Evolutionary conservation across 2,888 invertebrate genomes (phyloP).

Genomic region (Epicampocera succincta): DNA sequence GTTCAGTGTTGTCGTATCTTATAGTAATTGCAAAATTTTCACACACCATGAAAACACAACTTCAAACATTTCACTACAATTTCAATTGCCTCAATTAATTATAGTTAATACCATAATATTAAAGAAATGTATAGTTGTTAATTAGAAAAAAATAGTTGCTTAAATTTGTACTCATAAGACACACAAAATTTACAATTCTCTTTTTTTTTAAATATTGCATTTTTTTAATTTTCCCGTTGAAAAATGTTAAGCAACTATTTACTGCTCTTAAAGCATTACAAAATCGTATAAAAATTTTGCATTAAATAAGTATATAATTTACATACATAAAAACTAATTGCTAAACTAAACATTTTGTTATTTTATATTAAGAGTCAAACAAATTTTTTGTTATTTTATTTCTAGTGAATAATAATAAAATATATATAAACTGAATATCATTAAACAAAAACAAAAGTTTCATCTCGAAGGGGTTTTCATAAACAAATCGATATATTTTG

Average conservation of each 20-base stretch:
- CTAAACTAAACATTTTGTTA: conserved; percentile 44
- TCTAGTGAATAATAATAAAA: conserved; percentile 38
- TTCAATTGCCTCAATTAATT: conserved; percentile 55
- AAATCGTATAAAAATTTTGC: conserved; percentile 3
- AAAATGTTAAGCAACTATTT: neutral
- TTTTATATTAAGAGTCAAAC: conserved; percentile 30
- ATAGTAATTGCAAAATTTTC: conserved; percentile 47
- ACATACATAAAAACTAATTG: neutral
- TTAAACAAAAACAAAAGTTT: too few relatives aligned
- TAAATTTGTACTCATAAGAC: neutral
- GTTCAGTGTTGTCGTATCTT: conserved; percentile 67
- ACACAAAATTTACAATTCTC: too few relatives aligned
- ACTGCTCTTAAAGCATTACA: too few relatives aligned
- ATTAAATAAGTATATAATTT: conserved; percentile 12
- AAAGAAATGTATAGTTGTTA: neutral
- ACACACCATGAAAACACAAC: conserved; percentile 5
- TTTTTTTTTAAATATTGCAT: too few relatives aligned
- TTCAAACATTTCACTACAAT: conserved; percentile 63
- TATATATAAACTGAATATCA: too few relatives aligned
- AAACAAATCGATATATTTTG: too few relatives aligned
- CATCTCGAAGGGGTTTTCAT: too few relatives aligned
- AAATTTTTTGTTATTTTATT: conserved; percentile 49
- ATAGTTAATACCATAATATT: conserved; percentile 30
- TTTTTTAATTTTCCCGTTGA: neutral
- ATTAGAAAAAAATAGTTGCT: neutral